Conservation (phyloP, 2,888 invertebrate species). For the Flexamia atlantica region DNA sequence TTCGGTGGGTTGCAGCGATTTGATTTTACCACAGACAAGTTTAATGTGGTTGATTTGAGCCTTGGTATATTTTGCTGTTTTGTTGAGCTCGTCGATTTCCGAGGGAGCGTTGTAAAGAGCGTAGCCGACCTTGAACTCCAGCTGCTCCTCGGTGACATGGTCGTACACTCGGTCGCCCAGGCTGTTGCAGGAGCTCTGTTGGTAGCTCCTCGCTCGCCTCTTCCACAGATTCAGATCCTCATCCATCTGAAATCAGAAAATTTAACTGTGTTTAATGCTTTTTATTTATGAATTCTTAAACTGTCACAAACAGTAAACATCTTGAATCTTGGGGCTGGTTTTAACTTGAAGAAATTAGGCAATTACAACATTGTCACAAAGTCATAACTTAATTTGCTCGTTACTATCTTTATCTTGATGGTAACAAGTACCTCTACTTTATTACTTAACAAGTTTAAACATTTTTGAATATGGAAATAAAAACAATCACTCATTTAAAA, state of each 20-base stretch:
- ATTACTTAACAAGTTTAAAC: too few species aligned
- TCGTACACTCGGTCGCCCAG: slow-evolving; percentile 60
- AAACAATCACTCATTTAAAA: too few species aligned
- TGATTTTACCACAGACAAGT: slow-evolving; percentile 49
- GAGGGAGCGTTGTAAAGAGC: slow-evolving; percentile 53
- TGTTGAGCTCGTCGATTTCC: slow-evolving; percentile 19
- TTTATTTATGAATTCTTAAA: too few species aligned
- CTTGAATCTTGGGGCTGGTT: too few species aligned
- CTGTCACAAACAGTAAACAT: too few species aligned
- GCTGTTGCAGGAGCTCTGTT: slow-evolving; percentile 60
- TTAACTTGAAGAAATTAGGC: too few species aligned
- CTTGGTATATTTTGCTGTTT: slow-evolving; percentile 40
- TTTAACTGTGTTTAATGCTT: too few species aligned
- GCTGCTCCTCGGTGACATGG: slow-evolving; percentile 14
- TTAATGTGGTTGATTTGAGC: slow-evolving; percentile 47
- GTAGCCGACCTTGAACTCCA: slow-evolving; percentile 55
- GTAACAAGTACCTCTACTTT: too few species aligned
- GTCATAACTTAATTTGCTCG: too few species aligned
- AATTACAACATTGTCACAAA: too few species aligned
- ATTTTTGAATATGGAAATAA: too few species aligned
- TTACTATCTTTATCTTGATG: too few species aligned
- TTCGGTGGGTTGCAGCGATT: slow-evolving; percentile 42
- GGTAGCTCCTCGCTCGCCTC: slow-evolving; percentile 59
- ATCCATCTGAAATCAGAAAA: slow-evolving; percentile 48
- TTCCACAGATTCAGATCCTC: slow-evolving; percentile 53